Base-by-base conservation (phyloP, 2,797 vertebrate species). In the Hippoglossus hippoglossus region DNA sequence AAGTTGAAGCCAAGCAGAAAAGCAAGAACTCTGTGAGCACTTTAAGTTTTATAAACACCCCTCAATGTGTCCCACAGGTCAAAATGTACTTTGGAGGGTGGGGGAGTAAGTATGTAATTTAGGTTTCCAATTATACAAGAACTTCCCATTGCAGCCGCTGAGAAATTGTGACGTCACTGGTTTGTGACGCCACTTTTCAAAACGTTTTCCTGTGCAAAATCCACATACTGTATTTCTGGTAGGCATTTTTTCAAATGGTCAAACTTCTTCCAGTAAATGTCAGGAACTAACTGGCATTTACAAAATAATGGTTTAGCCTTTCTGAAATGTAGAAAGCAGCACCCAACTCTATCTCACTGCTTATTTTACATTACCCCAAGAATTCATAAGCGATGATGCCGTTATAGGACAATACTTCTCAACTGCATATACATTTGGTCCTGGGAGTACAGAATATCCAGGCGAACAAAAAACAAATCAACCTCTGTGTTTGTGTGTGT, bases 1-100 rank as follows among this genome's bases (percentile, higher is more conserved):
- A 34, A 73, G 55, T 57, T 1, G 1, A 25, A 71, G 50, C 67
- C 74, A 31, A 34, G 51, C 62, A 69, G 41, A 57, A 49, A 66
- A 53, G 21, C 61, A 56, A 56, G 41, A 52, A 41, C 50, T 22
- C 24, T 52, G 15, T 21, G 67, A 50, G 15, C 19, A 28, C 24
- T 56, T 41, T 22, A 22, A 62, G 22, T 41, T 60, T 21, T 2
- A 63, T 10, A 47, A 46, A 19, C 15, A 18, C 4, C 2, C 9
- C n/a, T 6, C 7, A 36, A 19, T 34, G 18, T 64, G 55, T 51
- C 50, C 12, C 19, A 58, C n/a, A 26, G 24, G 13, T 51, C 1
- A 21, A 31, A 28, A 50, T 44, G 22, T 44, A 22, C 7, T 8
- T 1, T 3, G 1, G n/a, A 6, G 5, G 15, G 0, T 15, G 39